Evolutionary conservation across 2,113 vertebrate genomes (phyloP).

Genomic region (Helogale parvula): DNA sequence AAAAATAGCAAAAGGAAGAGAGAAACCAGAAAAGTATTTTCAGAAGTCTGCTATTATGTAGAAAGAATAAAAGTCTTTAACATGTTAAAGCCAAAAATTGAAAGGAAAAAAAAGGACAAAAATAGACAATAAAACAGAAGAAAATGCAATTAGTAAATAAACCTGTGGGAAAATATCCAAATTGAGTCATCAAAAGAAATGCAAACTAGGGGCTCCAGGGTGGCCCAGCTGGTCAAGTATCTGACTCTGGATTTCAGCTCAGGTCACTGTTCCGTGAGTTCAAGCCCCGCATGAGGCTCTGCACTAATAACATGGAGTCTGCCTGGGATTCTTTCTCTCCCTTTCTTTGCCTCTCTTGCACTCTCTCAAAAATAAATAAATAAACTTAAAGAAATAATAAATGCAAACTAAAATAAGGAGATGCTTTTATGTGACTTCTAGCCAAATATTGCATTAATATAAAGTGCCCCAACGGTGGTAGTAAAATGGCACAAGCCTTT

Average conservation of each 20-base stretch:
- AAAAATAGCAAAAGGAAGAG: neutral
- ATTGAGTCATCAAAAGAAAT: neutral
- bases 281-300: no score
- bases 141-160: neutral
- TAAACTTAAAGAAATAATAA: neutral
- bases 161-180: neutral
- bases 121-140: neutral
- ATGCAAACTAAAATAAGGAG: neutral
- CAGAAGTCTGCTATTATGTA: neutral
- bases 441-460: neutral
- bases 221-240: no score
- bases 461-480: neutral
- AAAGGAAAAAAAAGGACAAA: neutral
- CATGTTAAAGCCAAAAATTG: neutral
- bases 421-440: neutral
- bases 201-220: neutral
- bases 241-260: no score
- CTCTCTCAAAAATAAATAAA: no score
- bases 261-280: no score
- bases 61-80: slow-evolving; percentile 19
- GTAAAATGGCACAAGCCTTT: neutral
- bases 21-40: neutral
- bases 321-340: no score
- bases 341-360: no score
- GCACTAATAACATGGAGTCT: no score